phyloP scores from a whole-genome alignment of 2,113 vertebrate species.

The Xyliphius kryptos region DNA sequence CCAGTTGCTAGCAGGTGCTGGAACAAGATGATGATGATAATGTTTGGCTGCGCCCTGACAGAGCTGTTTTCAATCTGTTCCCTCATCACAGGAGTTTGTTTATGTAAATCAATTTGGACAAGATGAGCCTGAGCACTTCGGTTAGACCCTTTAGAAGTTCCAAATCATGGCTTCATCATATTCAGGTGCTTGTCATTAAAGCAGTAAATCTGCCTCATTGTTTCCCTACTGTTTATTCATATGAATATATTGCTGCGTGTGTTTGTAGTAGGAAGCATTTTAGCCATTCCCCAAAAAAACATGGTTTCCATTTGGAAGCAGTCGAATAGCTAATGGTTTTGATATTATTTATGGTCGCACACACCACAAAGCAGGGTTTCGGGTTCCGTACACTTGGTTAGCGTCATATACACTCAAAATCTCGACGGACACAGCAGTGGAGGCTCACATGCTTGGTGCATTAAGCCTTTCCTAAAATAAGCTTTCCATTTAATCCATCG shows the following conservation, averaged over 20 bases:
- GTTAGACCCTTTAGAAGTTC: not conserved
- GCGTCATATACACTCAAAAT: not conserved
- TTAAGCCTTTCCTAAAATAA: conserved; percentile 16
- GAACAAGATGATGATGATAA: not conserved
- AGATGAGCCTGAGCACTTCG: not conserved
- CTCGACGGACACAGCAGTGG: conserved; percentile 19
- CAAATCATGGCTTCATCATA: conserved; percentile 15
- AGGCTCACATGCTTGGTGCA: not conserved
- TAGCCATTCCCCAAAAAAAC: conserved; percentile 4
- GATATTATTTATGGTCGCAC: conserved; percentile 8
- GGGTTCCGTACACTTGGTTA: not conserved
- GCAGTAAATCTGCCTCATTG: not conserved
- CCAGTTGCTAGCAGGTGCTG: conserved; percentile 6
- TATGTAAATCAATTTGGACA: conserved; percentile 9
- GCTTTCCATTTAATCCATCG: conserved; percentile 25
- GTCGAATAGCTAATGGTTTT: conserved; percentile 13
- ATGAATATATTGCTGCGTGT: not conserved
- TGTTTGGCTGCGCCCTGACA: conserved; percentile 3
- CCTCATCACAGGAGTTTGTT: conserved; percentile 7
- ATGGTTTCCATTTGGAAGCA: conserved; percentile 20
- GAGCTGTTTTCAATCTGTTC: conserved; percentile 13
- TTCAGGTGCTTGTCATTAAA: conserved; percentile 24
- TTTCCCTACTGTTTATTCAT: conserved; percentile 1
- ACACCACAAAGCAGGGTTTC: not conserved
- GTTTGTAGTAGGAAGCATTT: not conserved